Conservation (phyloP, 2,797 vertebrate genomes). For the Platalea minor region DNA sequence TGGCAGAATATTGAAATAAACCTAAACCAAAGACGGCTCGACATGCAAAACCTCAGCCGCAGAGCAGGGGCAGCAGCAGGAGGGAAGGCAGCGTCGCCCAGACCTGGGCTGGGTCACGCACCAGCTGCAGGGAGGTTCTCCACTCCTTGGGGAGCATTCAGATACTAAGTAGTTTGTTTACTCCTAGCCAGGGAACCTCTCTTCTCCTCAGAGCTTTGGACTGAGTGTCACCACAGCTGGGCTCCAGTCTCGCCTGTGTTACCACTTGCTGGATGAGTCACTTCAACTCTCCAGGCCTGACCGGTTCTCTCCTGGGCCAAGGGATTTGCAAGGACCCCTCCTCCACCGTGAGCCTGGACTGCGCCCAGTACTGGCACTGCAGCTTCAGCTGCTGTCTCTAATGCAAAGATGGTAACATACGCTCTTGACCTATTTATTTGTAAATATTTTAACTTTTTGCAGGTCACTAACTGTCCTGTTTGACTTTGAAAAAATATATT, state of each 20-base stretch:
- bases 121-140: neutral
- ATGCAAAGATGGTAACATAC: neutral
- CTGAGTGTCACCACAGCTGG: neutral
- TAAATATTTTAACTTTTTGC: neutral
- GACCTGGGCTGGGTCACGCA: neutral
- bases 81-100: neutral
- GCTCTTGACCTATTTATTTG: neutral
- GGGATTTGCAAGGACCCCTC: neutral
- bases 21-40: neutral
- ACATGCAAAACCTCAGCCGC: accelerated
- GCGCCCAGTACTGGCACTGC: neutral
- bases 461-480: neutral
- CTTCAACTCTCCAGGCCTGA: neutral
- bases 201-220: neutral
- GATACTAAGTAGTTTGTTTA: neutral
- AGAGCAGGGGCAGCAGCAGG: neutral
- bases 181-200: neutral
- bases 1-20: neutral
- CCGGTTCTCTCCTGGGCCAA: neutral
- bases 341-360: neutral
- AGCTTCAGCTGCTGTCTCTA: neutral
- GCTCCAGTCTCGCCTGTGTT: accelerated
- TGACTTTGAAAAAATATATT: neutral
- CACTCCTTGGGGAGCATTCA: neutral
- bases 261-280: neutral